These are phyloP conservation scores for Prosapia bicincta DNA, from an alignment of 2,888 invertebrate genomes.

Conservation along the genomic window DNA sequence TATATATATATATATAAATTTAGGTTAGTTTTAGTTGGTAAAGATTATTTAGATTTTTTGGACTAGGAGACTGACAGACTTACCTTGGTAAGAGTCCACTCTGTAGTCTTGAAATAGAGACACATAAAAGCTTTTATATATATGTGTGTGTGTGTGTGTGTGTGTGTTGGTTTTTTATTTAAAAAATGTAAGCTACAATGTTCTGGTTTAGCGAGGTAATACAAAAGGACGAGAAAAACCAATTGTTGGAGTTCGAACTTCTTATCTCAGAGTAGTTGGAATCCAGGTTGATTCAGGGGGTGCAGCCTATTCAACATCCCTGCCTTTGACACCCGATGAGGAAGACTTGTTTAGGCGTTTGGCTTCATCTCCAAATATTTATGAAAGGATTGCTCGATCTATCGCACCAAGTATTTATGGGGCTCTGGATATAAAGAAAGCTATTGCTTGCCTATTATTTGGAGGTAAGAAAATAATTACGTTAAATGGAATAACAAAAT, in stretches of 20 bases:
- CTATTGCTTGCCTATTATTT: conserved; percentile 91
- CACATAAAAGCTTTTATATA: no score
- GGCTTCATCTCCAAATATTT: conserved; percentile 80
- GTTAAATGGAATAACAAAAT: no score
- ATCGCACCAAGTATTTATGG: conserved; percentile 98
- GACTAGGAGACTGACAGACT: no score
- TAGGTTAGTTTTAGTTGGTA: no score
- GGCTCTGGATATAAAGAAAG: conserved; percentile 91
- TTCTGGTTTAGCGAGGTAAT: conserved; percentile 8
- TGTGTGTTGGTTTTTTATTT: no score
- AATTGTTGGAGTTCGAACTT: conserved; percentile 86
- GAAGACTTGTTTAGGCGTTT: conserved; percentile 80
- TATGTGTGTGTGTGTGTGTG: no score
- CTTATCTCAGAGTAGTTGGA: conserved; percentile 93
- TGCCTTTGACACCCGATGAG: conserved; percentile 60
- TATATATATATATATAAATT: no score
- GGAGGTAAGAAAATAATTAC: conserved; percentile 60
- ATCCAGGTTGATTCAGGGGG: conserved; percentile 81
- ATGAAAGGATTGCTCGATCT: conserved; percentile 83
- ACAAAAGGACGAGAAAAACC: conserved; percentile 63
- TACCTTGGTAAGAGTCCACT: no score
- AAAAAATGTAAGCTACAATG: no score
- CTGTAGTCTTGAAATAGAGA: no score
- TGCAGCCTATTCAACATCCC: conserved; percentile 50
- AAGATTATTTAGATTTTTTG: no score